These are phyloP conservation scores for Caenorhabditis inopinata DNA, from an alignment of 1,140 invertebrate species.

Conservation along the genomic window DNA sequence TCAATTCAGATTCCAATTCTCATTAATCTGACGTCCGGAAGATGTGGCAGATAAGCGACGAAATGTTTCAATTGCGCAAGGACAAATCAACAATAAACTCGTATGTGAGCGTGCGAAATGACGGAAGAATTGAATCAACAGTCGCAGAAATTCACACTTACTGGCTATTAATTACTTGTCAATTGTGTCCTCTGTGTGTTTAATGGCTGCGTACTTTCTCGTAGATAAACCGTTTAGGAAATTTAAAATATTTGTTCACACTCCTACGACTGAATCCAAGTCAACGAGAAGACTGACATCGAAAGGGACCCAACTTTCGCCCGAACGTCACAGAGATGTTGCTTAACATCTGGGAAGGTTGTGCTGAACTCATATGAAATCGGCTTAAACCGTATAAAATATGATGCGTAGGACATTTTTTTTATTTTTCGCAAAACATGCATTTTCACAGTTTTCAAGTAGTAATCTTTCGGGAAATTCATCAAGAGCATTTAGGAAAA, in stretches of 20 bases:
- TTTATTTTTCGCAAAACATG: no score
- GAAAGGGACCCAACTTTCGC: no score
- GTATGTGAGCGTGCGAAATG: not conserved
- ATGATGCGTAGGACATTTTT: no score
- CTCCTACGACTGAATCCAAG: not conserved
- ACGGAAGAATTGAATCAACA: not conserved
- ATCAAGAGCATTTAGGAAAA: no score
- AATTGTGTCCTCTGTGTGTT: not conserved
- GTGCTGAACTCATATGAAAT: no score
- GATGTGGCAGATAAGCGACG: constrained; percentile 31
- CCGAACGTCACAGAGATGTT: no score
- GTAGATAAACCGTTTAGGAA: constrained; percentile 18
- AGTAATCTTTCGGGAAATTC: no score
- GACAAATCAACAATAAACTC: constrained; percentile 33
- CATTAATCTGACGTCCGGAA: constrained; percentile 25
- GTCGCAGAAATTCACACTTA: constrained; percentile 24
- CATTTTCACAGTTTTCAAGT: no score
- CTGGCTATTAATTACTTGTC: constrained; percentile 29
- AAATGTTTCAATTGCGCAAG: constrained; percentile 31
- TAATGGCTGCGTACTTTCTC: not conserved
- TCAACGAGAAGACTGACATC: no score
- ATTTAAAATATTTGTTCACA: constrained; percentile 14
- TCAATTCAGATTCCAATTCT: constrained; percentile 26
- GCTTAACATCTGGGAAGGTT: no score
- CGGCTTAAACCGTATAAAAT: no score